Evolutionary conservation across 2,888 invertebrate genomes (phyloP).

Genomic region (Caenorhabditis sp.): DNA sequence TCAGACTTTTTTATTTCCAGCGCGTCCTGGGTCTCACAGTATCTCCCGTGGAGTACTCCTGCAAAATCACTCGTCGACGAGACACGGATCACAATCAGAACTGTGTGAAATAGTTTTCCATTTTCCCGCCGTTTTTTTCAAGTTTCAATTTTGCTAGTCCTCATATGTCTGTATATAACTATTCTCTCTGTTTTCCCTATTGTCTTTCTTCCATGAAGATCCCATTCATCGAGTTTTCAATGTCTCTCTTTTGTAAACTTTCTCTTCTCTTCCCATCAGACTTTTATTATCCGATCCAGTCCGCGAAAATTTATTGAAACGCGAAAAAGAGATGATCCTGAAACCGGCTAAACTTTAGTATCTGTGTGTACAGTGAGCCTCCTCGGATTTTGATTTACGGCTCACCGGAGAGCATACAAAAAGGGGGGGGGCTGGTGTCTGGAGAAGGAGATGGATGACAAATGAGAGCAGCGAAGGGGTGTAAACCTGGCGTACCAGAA

Average conservation of each 20-base stretch:
- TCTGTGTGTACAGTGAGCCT: no score
- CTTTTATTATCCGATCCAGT: not conserved
- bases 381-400: no score
- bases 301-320: not conserved
- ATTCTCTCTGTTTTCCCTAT: not conserved
- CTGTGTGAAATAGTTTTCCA: constrained; percentile 16
- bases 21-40: constrained; percentile 80
- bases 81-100: constrained; percentile 49
- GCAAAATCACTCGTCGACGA: constrained; percentile 47
- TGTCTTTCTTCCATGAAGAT: constrained; percentile 19
- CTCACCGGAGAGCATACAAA: no score
- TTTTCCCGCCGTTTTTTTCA: not conserved
- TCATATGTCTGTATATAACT: constrained; percentile 46
- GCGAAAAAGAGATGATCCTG: no score
- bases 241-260: no score
- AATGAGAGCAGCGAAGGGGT: constrained; percentile 21
- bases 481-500: constrained; percentile 14
- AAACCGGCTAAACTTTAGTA: no score
- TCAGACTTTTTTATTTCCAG: constrained; percentile 51
- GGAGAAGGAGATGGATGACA: no score
- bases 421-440: no score
- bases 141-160: not conserved
- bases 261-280: no score
- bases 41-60: constrained; percentile 74
- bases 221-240: not conserved